phyloP scores from a whole-genome alignment of 92 coral and sea anemone species.

The Zoanthus solanderi region DNA sequence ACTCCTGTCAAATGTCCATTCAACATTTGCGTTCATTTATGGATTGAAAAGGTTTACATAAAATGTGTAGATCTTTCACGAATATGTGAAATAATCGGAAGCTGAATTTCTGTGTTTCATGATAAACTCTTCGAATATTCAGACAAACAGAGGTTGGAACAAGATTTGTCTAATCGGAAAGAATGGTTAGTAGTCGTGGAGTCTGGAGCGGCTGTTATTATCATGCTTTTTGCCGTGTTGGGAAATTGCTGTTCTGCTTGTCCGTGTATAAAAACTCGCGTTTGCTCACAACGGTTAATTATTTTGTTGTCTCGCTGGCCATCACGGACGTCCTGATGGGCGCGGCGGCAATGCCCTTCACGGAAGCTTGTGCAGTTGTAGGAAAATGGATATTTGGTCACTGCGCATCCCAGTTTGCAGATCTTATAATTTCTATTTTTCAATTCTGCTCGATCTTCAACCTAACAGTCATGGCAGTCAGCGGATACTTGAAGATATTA shows the following conservation, averaged over 20 bases:
- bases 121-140: not conserved
- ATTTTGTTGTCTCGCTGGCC: constrained; percentile 27
- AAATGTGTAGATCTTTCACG: too few relatives aligned
- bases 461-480: constrained; percentile 57
- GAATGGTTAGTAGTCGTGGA: constrained; percentile 5
- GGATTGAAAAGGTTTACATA: too few relatives aligned
- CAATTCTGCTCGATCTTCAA: constrained; percentile 57
- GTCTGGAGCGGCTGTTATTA: constrained; percentile 19
- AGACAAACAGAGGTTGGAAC: not conserved
- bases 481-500: constrained; percentile 65
- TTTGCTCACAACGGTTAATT: constrained; percentile 25
- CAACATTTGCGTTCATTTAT: too few relatives aligned
- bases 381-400: constrained; percentile 51
- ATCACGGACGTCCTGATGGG: constrained; percentile 30
- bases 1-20: too few relatives aligned
- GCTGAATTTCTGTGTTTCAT: not conserved
- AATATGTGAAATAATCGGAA: not conserved
- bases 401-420: constrained; percentile 49
- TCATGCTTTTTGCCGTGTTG: constrained; percentile 6
- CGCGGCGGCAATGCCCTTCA: constrained; percentile 25
- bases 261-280: constrained; percentile 8
- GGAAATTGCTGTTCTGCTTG: constrained; percentile 31
- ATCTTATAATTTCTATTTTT: constrained; percentile 40
- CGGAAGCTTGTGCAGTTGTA: constrained; percentile 8
- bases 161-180: constrained; percentile 12